Base-by-base conservation (phyloP, 2,797 vertebrate species). In the Coranthus polyacanthus region DNA sequence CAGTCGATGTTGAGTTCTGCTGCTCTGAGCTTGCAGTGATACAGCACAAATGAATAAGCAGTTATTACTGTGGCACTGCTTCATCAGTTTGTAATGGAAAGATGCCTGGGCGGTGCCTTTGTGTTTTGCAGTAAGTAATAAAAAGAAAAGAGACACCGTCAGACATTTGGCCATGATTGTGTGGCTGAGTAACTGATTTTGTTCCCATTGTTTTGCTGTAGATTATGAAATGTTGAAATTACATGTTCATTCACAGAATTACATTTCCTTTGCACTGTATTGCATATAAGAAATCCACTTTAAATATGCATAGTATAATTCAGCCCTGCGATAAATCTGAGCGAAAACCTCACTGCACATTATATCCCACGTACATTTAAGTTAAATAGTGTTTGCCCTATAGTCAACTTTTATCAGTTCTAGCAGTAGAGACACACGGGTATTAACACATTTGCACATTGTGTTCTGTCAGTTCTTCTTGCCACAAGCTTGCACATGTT, bases 1-100 rank as follows among this genome's bases (percentile, higher is more conserved):
- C 66, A 76, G 38, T 81, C 47, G 76, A 73, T 83, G 50, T 60
- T 18, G 22, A 49, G 38, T 15, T 29, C 50, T 63, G 57, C 57
- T 43, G 72, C 68, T 68, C 26, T 20, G 53, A 26, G 59, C 45
- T 17, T 17, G 11, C 44, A 45, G n/a, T 29, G 32, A 56, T 62
- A 49, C 61, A 37, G 12, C 36, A 38, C 62, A 78, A 75, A 74
- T 21, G 21, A 57, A 64, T 32, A 55, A 24, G 44, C 54, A 21
- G 32, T 66, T 69, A 39, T 75, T 68, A 58, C 20, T 26, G 26
- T 42, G 37, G 76, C 18, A n/a, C 21, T 12, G n/a, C 49, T 46
- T 68, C 39, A 65, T 61, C 34, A 42, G 43, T 70, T 47, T 24
- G 15, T 50, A 64, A 75, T 66, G 57, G 64, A 75, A 58, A 64